These are phyloP conservation scores for Ornithoptera priamus DNA, from an alignment of 2,888 invertebrate species.

Conservation along the genomic window DNA sequence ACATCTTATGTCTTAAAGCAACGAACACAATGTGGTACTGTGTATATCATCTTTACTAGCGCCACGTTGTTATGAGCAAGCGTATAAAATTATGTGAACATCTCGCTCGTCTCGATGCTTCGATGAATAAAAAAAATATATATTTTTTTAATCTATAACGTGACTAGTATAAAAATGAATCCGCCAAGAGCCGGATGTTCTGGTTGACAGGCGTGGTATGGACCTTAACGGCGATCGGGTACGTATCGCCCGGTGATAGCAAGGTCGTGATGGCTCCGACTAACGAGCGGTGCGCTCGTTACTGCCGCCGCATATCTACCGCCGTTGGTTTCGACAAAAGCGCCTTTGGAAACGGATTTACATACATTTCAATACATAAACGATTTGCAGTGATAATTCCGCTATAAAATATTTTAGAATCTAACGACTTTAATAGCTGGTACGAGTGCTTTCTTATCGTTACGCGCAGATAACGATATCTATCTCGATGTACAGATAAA, in stretches of 20 bases:
- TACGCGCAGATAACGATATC: not conserved
- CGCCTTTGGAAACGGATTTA: constrained; percentile 11
- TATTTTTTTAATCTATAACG: too few relatives aligned
- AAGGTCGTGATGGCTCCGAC: constrained; percentile 35
- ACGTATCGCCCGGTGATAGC: constrained; percentile 31
- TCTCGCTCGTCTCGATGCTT: too few relatives aligned
- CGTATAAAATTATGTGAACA: too few relatives aligned
- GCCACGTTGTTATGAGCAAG: too few relatives aligned
- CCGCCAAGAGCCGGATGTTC: constrained; percentile 13
- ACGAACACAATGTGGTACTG: too few relatives aligned
- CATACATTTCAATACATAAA: constrained; percentile 13
- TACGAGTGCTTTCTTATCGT: not conserved
- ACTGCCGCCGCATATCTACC: constrained; percentile 13
- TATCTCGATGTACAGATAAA: not conserved
- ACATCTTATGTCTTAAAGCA: too few relatives aligned
- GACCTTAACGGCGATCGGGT: constrained; percentile 33
- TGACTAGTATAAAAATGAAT: not conserved
- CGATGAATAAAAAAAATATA: too few relatives aligned
- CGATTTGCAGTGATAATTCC: not conserved
- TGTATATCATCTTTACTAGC: too few relatives aligned
- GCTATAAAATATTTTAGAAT: not conserved
- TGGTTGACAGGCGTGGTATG: constrained; percentile 20
- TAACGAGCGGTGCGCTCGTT: constrained; percentile 23
- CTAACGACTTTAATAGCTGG: not conserved
- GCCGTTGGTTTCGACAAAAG: constrained; percentile 13